Evolutionary conservation across 2,113 vertebrate genomes (phyloP).

Genomic region (Pipa parva): DNA sequence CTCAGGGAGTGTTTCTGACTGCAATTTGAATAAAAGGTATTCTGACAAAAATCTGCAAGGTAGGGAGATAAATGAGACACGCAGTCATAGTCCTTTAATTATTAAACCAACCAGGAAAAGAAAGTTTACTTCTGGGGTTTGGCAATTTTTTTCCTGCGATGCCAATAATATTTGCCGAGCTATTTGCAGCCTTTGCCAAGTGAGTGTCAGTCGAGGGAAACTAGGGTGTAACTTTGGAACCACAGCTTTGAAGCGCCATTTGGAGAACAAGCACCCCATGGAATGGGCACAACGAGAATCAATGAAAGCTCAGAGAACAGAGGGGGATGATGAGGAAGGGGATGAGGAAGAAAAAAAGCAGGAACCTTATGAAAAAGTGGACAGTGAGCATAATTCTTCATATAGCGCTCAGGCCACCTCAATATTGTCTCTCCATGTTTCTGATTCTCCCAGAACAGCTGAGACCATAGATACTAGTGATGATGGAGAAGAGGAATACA

Average conservation of each 20-base stretch:
- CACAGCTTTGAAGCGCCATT: not conserved
- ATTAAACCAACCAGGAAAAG: not conserved
- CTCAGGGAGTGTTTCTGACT: not conserved
- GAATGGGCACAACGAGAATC: constrained; percentile 6
- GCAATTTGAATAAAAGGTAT: not conserved
- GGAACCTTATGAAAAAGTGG: constrained; percentile 3
- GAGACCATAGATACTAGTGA: constrained; percentile 13
- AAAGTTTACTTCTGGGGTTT: constrained; percentile 6
- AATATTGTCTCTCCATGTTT: not conserved
- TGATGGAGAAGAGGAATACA: not conserved
- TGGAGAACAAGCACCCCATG: constrained; percentile 6
- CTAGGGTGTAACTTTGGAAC: not conserved
- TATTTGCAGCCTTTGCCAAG: not conserved
- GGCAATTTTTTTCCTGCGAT: not conserved
- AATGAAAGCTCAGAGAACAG: constrained; percentile 12
- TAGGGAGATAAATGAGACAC: not conserved
- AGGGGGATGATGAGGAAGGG: not conserved
- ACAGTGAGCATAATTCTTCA: not conserved
- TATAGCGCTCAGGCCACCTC: too few relatives aligned
- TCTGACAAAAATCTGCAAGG: not conserved
- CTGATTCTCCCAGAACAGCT: not conserved
- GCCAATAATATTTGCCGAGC: not conserved
- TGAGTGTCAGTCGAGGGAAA: not conserved
- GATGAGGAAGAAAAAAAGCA: not conserved
- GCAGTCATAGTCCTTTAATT: not conserved